Conservation (phyloP, 2,888 invertebrate genomes). For the Rotaria socialis region DNA sequence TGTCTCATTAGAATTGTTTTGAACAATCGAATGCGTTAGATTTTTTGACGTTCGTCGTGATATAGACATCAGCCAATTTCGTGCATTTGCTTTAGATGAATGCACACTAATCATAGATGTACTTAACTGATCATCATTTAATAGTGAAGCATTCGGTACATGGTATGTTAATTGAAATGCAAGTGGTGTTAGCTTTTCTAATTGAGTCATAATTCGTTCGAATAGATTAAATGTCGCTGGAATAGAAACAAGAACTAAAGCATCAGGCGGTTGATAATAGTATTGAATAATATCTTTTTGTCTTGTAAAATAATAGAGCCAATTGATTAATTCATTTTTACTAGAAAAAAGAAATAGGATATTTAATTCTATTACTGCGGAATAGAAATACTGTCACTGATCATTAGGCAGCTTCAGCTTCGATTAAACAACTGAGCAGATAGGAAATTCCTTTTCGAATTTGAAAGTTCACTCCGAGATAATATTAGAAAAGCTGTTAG, state of each 20-base stretch:
- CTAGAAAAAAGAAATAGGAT: neutral
- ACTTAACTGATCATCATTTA: neutral
- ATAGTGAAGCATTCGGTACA: neutral
- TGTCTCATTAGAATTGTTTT: neutral
- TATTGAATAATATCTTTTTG: neutral
- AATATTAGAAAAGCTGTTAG: too few species aligned
- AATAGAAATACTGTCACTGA: too few species aligned
- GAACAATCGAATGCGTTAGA: neutral
- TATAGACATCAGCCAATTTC: neutral
- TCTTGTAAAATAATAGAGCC: conserved; percentile 23
- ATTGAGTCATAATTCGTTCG: conserved; percentile 33
- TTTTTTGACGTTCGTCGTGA: neutral
- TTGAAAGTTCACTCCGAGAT: too few species aligned
- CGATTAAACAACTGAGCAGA: too few species aligned
- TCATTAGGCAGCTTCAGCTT: too few species aligned
- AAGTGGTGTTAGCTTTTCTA: neutral
- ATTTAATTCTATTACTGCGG: too few species aligned
- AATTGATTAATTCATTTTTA: conserved; percentile 30
- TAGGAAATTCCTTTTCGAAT: too few species aligned
- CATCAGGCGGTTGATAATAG: conserved; percentile 22
- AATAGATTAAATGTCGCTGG: neutral
- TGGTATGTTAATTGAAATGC: neutral
- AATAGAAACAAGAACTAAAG: neutral
- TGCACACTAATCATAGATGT: neutral
- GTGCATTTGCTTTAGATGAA: neutral